Evolutionary conservation across 2,797 vertebrate species (phyloP).

Genomic region (Ambastaia sidthimunki): DNA sequence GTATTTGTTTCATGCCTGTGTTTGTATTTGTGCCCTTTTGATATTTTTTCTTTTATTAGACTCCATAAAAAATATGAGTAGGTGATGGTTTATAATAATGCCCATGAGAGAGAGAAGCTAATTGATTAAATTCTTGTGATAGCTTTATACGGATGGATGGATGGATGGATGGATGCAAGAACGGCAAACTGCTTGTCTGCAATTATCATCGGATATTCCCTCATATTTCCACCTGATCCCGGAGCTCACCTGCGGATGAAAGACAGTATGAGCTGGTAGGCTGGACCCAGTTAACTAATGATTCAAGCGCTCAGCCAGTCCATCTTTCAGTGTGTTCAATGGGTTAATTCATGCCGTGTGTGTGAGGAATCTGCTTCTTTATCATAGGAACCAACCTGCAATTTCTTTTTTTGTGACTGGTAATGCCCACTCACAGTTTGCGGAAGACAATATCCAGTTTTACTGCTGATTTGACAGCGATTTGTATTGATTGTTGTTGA

Average conservation of each 20-base stretch:
- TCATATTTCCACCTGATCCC: background rate
- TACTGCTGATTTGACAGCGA: conserved; percentile 36
- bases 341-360: conserved; percentile 57
- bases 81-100: background rate
- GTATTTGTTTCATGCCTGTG: too few relatives aligned
- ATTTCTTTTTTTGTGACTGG: background rate
- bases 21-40: background rate
- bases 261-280: conserved; percentile 35
- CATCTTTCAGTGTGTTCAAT: conserved; percentile 30
- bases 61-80: background rate
- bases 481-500: conserved; percentile 44
- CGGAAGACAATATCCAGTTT: conserved; percentile 15
- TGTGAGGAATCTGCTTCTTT: conserved; percentile 45
- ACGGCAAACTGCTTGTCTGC: too few relatives aligned
- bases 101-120: too few relatives aligned
- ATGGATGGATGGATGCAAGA: background rate
- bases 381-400: conserved; percentile 24
- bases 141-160: background rate
- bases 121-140: too few relatives aligned
- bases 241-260: conserved; percentile 19
- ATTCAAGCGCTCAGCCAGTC: conserved; percentile 26
- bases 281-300: conserved; percentile 45
- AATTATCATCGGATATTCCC: background rate
- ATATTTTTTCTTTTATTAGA: background rate
- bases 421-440: conserved; percentile 20